Evolutionary conservation across 2,113 vertebrate genomes (phyloP), one percentile per base, ranked within the genome.

Genomic region (Oreochromis tanganicae): DNA sequence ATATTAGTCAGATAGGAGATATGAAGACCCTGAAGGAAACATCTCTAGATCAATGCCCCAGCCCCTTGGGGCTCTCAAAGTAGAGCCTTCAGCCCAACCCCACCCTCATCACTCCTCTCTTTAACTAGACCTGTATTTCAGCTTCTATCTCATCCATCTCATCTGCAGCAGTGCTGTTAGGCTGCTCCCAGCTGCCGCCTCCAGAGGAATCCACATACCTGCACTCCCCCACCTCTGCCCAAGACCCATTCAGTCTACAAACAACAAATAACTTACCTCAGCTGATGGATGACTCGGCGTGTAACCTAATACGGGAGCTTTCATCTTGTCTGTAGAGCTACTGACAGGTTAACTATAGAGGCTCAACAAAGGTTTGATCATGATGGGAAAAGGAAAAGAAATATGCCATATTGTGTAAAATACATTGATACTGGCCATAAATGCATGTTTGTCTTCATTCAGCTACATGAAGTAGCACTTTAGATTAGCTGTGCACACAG

Each of bases 1-100:
- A 94, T 96, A 94, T 94, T 94, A 91, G 93, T 90, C 87, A 89
- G 91, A 90, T 93, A 85, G 87, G 61, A 92, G 88, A 93, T 94
- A 90, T 91, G 80, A 41, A 46, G 85, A 86, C 87, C 94, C 93
- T 94, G 80, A 93, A 87, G 87, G 91, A 93, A 91, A 92, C 89
- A 91, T 94, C 80, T 94, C 85, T 68, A 93, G 88, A 93, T 93
- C 92, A 91, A 55, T 89, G 59, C 78, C 38, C 11, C 8, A 6
- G 80, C 80, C 91, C 88, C 85, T 24, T n/a, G 19, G 83, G 93
- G 81, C 73, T 87, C 91, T 85, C 61, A 83, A 75, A 84, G 36
- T 21, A 41, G 84, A 36, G 79, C 84, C 80, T 82, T 63, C 61
- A 21, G 2, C 75, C 63, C 68, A 32, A 41, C 75, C 81, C 87